A percentile compares a stretch with the other conserved stretches of the same genome.
Conservation (phyloP, 2,797 vertebrate genomes). For the Ispidina picta region DNA sequence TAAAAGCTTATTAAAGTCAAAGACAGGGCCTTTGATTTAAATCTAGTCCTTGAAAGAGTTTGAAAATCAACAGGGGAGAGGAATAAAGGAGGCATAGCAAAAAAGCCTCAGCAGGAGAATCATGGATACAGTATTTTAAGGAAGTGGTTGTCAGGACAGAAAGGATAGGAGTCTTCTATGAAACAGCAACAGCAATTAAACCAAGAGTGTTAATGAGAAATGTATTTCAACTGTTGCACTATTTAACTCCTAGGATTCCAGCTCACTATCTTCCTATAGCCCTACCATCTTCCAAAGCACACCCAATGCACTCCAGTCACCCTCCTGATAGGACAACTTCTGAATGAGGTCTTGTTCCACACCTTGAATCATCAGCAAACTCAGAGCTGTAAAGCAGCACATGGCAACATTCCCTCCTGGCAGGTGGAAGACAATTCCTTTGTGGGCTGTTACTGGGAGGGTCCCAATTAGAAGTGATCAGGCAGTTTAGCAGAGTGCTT, state of each 20-base stretch:
- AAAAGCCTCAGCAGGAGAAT: neutral
- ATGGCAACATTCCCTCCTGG: neutral
- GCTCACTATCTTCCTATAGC: neutral
- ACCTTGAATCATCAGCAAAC: neutral
- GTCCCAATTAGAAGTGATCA: neutral
- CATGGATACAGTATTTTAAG: neutral
- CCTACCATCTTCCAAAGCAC: neutral
- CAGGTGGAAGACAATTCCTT: neutral
- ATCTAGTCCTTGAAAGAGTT: constrained; percentile 4
- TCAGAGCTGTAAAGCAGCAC: neutral
- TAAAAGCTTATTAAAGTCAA: constrained; percentile 44
- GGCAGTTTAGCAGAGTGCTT: neutral
- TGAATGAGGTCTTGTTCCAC: neutral
- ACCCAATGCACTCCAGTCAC: neutral
- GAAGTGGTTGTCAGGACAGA: neutral
- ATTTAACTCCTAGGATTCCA: neutral
- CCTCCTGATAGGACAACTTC: neutral
- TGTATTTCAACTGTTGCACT: neutral
- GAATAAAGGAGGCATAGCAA: constrained; percentile 22
- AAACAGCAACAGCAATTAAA: neutral
- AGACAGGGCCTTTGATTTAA: constrained; percentile 27
- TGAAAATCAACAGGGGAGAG: neutral
- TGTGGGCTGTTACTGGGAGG: neutral
- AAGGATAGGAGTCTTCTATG: neutral
- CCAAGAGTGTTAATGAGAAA: neutral